These are phyloP conservation scores for Sebastes dallii DNA, from an alignment of 2,797 vertebrate genomes.

Conservation along the genomic window DNA sequence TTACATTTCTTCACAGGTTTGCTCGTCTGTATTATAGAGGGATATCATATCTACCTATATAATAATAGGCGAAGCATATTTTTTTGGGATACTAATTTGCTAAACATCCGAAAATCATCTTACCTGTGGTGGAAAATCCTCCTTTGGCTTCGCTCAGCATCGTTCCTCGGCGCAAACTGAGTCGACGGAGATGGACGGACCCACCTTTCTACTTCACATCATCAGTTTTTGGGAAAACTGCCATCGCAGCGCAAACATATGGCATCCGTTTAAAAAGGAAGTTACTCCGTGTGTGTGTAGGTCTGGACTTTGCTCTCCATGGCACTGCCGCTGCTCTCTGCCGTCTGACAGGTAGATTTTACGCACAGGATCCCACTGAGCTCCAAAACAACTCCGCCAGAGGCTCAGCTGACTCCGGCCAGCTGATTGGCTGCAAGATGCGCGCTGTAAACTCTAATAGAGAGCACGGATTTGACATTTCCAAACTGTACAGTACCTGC, in stretches of 20 bases:
- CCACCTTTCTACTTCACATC: slow-evolving; percentile 51
- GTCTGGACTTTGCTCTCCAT: slow-evolving; percentile 38
- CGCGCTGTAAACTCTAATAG: slow-evolving; percentile 36
- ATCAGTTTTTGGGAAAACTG: slow-evolving; percentile 31
- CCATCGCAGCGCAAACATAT: slow-evolving; percentile 4
- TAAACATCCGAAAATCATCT: slow-evolving; percentile 26
- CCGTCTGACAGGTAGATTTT: slow-evolving; percentile 66
- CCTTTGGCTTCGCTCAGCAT: slow-evolving; percentile 65
- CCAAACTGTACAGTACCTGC: slow-evolving; percentile 32
- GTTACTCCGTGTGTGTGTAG: slow-evolving; percentile 26
- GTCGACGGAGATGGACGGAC: slow-evolving; percentile 46
- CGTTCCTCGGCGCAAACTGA: slow-evolving; percentile 63
- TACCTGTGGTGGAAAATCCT: slow-evolving; percentile 70
- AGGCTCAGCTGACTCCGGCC: slow-evolving; percentile 36
- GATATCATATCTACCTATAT: background rate
- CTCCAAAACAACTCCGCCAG: slow-evolving; percentile 54
- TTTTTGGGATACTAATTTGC: background rate
- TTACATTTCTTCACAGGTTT: background rate
- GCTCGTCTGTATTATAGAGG: background rate
- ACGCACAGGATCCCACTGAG: slow-evolving; percentile 65
- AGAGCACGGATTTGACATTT: slow-evolving; percentile 35
- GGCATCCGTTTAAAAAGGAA: slow-evolving; percentile 18
- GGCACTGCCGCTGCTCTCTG: slow-evolving; percentile 43
- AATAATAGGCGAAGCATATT: background rate
- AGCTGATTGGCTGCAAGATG: slow-evolving; percentile 55